A percentile compares a stretch with the other conserved stretches of the same genome.
These are phyloP conservation scores for Lasioglossum vierecki DNA, from an alignment of 2,888 invertebrate genomes.

Conservation along the genomic window DNA sequence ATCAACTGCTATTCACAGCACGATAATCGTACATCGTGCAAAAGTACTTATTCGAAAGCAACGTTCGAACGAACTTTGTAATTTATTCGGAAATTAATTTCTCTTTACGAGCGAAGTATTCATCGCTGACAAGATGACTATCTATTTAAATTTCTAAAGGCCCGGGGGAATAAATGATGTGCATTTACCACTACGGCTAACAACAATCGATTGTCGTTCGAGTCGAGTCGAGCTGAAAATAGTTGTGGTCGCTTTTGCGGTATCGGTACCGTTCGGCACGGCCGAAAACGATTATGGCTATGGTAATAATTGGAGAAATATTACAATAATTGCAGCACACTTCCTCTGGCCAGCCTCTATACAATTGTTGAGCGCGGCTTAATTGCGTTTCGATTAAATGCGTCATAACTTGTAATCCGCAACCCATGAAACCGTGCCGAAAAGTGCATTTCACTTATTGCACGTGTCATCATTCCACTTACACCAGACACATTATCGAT, in stretches of 20 bases:
- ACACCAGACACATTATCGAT: neutral
- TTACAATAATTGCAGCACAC: constrained; percentile 18
- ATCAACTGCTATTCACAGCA: neutral
- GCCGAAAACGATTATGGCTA: neutral
- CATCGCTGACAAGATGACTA: neutral
- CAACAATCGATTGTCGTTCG: constrained; percentile 15
- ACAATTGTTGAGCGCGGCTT: neutral
- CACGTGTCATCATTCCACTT: neutral
- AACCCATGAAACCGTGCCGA: neutral
- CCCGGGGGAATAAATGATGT: neutral
- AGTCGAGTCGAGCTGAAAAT: neutral
- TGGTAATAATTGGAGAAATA: constrained; percentile 20
- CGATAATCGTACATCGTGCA: neutral
- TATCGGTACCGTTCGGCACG: neutral
- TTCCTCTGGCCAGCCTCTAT: neutral
- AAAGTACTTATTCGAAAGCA: neutral
- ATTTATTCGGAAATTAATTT: neutral
- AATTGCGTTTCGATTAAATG: neutral
- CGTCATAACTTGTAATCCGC: neutral
- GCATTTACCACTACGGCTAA: neutral
- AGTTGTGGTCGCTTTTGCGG: constrained; percentile 20
- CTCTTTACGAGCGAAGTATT: neutral
- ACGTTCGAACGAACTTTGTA: neutral
- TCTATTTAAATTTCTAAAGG: neutral
- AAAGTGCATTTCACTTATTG: neutral